Base-by-base conservation (phyloP, 2,888 invertebrate genomes). In the Acleris literana region DNA sequence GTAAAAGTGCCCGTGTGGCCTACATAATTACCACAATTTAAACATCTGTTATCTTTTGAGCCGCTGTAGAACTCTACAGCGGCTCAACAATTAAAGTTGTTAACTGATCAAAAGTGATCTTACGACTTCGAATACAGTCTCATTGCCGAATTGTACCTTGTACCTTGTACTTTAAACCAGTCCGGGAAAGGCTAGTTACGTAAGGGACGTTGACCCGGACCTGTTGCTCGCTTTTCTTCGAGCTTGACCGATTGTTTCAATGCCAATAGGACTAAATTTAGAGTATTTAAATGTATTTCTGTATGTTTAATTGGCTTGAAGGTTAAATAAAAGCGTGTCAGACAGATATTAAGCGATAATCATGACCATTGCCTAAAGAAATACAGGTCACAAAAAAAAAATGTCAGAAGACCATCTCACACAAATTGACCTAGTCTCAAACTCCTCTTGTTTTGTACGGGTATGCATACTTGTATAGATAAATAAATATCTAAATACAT, bases 141-240 rank as follows among this genome's bases (percentile, higher is more conserved):
- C 63, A 60, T 46, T 56, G 53, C 18, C 55, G 33, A 33, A 51
- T 54, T n/a, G 6, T 46, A 46, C 46, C 46, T 46, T n/a, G 39
- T 56, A 33, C 59, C 33, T 46, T 6, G 25, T 25, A 25, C 25
- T 7, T 25, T 7, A 63, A 66, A 66, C 66, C 63, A 46, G 60
- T 62, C 55, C 59, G 48, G 18, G 39, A 51, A 58, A 57, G 52
- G 61, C 20, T 55, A 48, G 56, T 46, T 67, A 61, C 54, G 61
- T 61, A 69, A 69, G 73, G 72, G 71, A 69, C 69, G 43, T 64
- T 72, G 70, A 77, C 74, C 74, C 77, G 76, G 78, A 78, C 70
- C 63, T 69, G 13, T 22, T 52, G 59, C 39, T 55, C 44, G 46
- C 52, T 62, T 57, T 43, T 20, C 54, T 55, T 55, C 16, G 20